Base-by-base conservation (phyloP, 2,113 vertebrate genomes). In the Indicator maculatus region DNA sequence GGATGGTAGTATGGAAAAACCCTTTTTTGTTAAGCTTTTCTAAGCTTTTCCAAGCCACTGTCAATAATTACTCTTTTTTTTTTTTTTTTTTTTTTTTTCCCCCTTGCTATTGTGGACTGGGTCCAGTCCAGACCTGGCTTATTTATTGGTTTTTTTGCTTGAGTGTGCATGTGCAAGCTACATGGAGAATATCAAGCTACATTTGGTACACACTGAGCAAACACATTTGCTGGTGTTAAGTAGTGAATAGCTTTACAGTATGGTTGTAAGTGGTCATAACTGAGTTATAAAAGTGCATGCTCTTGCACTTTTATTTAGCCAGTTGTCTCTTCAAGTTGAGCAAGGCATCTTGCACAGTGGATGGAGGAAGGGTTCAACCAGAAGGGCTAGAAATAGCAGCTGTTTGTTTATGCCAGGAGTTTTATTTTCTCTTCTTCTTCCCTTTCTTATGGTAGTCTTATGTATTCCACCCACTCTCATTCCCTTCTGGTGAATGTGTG, bases 401-500 rank as follows among this genome's bases (percentile, higher is more conserved):
- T 95, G 82, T 93, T 95, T 96, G 91, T 95, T 93, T 93, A 91
- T 95, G 72, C 69, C 89, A 93, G 83, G 63, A 60, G 76, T 93
- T 92, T 94, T 96, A 89, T 93, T 93, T 87, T 92, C 74, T 92
- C 66, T 83, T 74, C 92, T 95, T 95, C 76, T 85, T 95, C 76
- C 45, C 63, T 91, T 92, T 93, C 80, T 94, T 93, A 79, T 84
- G 88, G 55, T 90, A 86, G 88, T 94, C 86, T 92, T 95, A 91
- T 76, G 45, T 81, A 94, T 96, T 92, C 91, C 94, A 94, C 85
- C 92, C 89, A 95, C 92, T 88, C 84, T 89, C 75, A 83, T 93
- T 96, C 77, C 83, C 88, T 95, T 94, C 88, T 95, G 77, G 88
- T 92, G 93, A 90, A 88, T 94, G 88, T 86, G 76, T 87, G 90